Conservation (phyloP, 2,888 invertebrate species). For the Lycocerus yunnanus region DNA sequence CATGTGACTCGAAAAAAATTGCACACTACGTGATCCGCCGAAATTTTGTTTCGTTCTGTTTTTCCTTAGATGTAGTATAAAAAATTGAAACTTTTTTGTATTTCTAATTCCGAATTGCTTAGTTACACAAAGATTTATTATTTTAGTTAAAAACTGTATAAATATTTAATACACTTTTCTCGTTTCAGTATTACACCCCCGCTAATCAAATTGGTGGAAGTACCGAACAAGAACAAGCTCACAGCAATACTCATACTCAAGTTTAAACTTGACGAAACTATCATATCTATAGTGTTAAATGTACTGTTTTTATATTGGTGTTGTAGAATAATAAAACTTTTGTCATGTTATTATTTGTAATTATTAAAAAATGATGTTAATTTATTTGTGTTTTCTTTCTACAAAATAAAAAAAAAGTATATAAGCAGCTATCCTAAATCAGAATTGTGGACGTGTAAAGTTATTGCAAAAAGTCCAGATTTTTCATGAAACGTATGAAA, state of each 20-base stretch:
- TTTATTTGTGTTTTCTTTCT: background rate
- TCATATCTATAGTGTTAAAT: slow-evolving; percentile 38
- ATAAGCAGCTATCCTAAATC: background rate
- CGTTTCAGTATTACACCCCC: slow-evolving; percentile 81
- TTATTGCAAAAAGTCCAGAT: background rate
- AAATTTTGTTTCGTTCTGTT: background rate
- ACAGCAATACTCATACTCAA: slow-evolving; percentile 85
- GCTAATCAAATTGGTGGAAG: slow-evolving; percentile 75
- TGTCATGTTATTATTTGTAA: slow-evolving; percentile 45
- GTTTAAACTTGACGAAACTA: slow-evolving; percentile 63
- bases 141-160: background rate
- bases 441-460: background rate
- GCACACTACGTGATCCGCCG: background rate
- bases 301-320: slow-evolving; percentile 47
- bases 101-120: background rate
- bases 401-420: background rate
- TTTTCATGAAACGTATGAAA: slow-evolving; percentile 25
- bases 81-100: background rate
- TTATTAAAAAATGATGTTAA: slow-evolving; percentile 41
- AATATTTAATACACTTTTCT: slow-evolving; percentile 38
- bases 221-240: slow-evolving; percentile 74
- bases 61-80: background rate
- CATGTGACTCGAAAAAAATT: background rate
- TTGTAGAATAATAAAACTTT: slow-evolving; percentile 42
- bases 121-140: background rate